These are phyloP conservation scores for Columbina picui DNA, from an alignment of 2,113 vertebrate genomes.

Conservation along the genomic window DNA sequence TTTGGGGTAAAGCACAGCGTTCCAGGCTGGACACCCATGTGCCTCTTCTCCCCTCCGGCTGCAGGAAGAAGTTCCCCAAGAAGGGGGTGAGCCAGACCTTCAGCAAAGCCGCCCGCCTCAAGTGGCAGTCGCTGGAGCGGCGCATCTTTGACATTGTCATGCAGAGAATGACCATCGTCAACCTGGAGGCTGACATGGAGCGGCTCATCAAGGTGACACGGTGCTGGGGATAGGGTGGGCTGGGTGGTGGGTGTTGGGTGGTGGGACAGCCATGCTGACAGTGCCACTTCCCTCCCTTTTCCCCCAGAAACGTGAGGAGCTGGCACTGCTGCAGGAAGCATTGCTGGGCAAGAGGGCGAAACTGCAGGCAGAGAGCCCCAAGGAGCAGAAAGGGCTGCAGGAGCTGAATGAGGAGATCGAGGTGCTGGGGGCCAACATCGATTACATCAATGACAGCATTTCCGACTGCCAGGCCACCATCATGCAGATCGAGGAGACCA, in stretches of 20 bases:
- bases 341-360: constrained; percentile 85
- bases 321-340: constrained; percentile 88
- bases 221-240: not conserved
- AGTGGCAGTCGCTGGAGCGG: constrained; percentile 93
- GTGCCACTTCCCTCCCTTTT: not conserved
- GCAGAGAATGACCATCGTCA: constrained; percentile 95
- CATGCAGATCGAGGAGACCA: constrained; percentile 96
- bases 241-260: accelerated
- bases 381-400: constrained; percentile 87
- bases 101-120: constrained; percentile 90
- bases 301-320: constrained; percentile 94
- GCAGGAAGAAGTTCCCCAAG: constrained; percentile 89
- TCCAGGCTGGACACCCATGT: not conserved
- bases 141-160: constrained; percentile 93
- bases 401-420: constrained; percentile 95
- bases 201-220: constrained; percentile 88
- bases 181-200: constrained; percentile 96
- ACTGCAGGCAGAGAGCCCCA: constrained; percentile 84
- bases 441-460: constrained; percentile 96
- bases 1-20: not conserved
- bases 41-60: not conserved
- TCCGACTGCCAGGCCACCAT: constrained; percentile 97
- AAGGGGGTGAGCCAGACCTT: constrained; percentile 83
- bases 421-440: constrained; percentile 93
- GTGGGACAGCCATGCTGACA: accelerated